Evolutionary conservation across 2,888 invertebrate species (phyloP), one percentile per base, ranked within the genome.

Genomic region (Lysandra coridon): DNA sequence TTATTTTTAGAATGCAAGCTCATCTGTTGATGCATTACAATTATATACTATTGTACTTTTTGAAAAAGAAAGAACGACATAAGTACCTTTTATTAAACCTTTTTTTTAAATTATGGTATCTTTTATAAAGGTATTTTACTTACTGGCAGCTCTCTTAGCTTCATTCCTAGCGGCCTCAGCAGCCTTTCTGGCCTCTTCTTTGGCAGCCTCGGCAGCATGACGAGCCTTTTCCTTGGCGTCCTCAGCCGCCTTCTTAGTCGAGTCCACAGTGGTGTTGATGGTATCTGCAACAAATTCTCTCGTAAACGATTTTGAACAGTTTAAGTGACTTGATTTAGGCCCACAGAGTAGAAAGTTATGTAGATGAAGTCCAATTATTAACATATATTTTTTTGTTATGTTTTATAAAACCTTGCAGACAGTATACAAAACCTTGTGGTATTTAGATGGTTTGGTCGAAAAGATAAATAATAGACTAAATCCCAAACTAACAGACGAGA

Each of bases 161-260:
- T 93, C 92, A n/a, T 89, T 89, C 80, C 87, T 88, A 14, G 92
- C 91, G 37, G 92, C 90, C 80, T 91, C 91, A 7, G 92, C 91
- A 17, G 92, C 91, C 62, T 79, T 76, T 33, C 76, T 91, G 49
- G 93, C 94, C 75, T 92, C 93, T 17, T 90, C 89, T 81, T 88
- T 89, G 4, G 92, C 91, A 4, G 92, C 90, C 81, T 92, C 91
- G 5, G 92, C 92, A 6, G 92, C 91, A 4, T 82, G 83, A 60
- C 89, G 84, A n/a, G 93, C 94, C 85, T 91, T 91, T 82, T 92
- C 92, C 83, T 93, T 92, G 1, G 94, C 94, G 0, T 91, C 91
- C 79, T 93, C 94, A 0, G 93, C 95, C 0, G 93, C 92, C 85
- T 93, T 92, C 89, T 94, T 94, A 0, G 92, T 92, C 1, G 86